Percentiles rank a stretch among this genome's conserved stretches.
Evolutionary conservation across 2,113 vertebrate genomes (phyloP).

Genomic region (Tragelaphus strepsiceros): DNA sequence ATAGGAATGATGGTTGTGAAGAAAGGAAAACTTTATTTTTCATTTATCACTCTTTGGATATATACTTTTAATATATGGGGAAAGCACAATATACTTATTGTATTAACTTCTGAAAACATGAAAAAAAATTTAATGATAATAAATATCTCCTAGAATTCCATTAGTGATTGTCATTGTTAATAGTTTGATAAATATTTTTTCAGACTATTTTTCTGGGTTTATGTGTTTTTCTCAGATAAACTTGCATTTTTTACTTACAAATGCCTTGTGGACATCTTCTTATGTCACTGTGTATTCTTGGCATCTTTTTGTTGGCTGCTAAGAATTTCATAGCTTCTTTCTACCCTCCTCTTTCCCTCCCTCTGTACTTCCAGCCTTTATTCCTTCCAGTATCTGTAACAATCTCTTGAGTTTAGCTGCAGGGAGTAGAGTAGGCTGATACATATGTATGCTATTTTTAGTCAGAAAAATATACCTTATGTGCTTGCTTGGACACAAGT

Average conservation of each 20-base stretch:
- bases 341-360: background rate
- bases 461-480: background rate
- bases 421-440: no score
- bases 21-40: background rate
- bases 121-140: background rate
- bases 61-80: background rate
- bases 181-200: background rate
- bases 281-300: background rate
- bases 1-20: background rate
- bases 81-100: background rate
- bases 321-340: background rate
- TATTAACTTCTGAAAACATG: background rate
- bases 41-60: background rate
- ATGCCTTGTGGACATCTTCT: background rate
- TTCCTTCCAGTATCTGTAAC: background rate
- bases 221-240: background rate
- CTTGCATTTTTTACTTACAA: background rate
- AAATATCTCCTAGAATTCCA: background rate
- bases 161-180: background rate
- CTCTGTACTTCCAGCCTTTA: background rate
- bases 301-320: background rate
- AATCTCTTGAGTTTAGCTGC: background rate
- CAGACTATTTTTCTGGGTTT: background rate
- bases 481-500: no score
- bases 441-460: background rate